Evolutionary conservation across 1,140 invertebrate species (phyloP), one percentile per base, ranked within the genome.

Genomic region (Holcopasites calliopsidis): DNA sequence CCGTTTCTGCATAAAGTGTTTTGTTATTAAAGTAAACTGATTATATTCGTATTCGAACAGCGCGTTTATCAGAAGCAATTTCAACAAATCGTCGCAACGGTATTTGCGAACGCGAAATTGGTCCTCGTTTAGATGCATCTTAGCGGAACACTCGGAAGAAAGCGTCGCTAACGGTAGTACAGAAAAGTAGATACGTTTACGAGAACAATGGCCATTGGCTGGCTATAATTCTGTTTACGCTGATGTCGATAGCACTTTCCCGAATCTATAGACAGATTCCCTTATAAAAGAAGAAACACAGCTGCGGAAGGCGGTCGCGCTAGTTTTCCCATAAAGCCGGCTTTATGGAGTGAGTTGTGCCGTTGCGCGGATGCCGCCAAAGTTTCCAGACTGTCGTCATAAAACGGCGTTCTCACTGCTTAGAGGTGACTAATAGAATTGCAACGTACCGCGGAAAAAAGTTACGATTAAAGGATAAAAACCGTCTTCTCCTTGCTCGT

Each of bases 341-440:
- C 66, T 83, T 83, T 83, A 83, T 69, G 40, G 82, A 62, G 66
- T 72, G 80, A 82, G 26, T 72, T 76, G 80, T 57, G 77, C 76
- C 72, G 80, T 44, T 69, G 42, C 61, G 40, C 47, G 76, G 71
- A 79, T 55, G 79, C 69, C 42, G 68, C 66, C 76, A 3, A 83
- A 83, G 80, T 83, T 83, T 83, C 72, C 62, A 83, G 82, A 83
- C 82, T 83, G 62, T 83, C 77, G 72, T 83, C 80, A 76, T 83
- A 83, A 83, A 83, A 62, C 65, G 62, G 72, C 64, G 76, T 81
- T 85, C 72, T 85, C 82, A 62, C 78, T 78, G 66, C 71, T 69
- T 55, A 50, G 52, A 58, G 76, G 82, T 61, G 64, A 57, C 62
- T 81, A 78, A 83, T 85, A 83, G 80, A 82, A 83, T 83, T 76